These are phyloP conservation scores for Acronicta aceris DNA, from an alignment of 2,888 invertebrate genomes.

Conservation along the genomic window DNA sequence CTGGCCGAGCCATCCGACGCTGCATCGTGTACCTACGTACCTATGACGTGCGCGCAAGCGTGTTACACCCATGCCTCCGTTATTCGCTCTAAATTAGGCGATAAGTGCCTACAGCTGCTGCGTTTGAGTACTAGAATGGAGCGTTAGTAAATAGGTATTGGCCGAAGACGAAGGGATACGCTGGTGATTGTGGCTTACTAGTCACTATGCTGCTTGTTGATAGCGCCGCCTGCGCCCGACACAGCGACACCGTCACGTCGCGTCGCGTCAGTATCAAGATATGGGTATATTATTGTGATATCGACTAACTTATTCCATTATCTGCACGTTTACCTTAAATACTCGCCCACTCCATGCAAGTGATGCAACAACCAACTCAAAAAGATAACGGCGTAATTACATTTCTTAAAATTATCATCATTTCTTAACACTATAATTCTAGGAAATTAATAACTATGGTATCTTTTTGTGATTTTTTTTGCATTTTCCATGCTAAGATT, in stretches of 20 bases:
- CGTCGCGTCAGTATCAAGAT: background rate
- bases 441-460: slow-evolving; percentile 1
- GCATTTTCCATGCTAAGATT: too few relatives aligned
- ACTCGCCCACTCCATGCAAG: slow-evolving; percentile 1
- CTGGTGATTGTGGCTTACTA: slow-evolving; percentile 4
- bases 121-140: too few relatives aligned
- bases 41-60: too few relatives aligned
- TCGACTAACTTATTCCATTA: slow-evolving; percentile 30
- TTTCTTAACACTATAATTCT: slow-evolving; percentile 7
- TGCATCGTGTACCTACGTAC: too few relatives aligned
- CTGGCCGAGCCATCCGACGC: background rate
- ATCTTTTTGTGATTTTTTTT: too few relatives aligned
- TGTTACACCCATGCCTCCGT: background rate
- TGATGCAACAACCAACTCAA: background rate
- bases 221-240: slow-evolving; percentile 6
- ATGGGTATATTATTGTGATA: slow-evolving; percentile 17
- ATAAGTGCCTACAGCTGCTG: too few relatives aligned
- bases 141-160: too few relatives aligned
- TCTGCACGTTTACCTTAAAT: slow-evolving; percentile 46
- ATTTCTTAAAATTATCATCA: slow-evolving; percentile 4
- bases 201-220: slow-evolving; percentile 28
- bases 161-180: background rate
- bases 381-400: slow-evolving; percentile 32
- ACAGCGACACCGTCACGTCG: too few relatives aligned
- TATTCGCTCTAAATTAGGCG: too few relatives aligned